A percentile compares a stretch with the other conserved stretches of the same genome.
Conservation (phyloP, 2,113 vertebrate genomes). For the Orcinus orca region DNA sequence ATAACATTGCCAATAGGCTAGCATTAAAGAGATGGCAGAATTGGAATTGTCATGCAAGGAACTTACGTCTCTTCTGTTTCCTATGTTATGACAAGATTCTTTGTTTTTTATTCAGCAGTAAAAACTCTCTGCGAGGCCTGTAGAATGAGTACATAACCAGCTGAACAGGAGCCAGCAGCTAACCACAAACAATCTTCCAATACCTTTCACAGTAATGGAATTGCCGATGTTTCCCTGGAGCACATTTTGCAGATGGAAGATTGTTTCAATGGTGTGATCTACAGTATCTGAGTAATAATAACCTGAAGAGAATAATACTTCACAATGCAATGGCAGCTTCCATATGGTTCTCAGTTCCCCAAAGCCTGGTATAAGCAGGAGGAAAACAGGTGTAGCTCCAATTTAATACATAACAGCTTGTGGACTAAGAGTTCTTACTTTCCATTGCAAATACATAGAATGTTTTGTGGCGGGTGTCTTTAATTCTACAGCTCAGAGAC, state of each 20-base stretch:
- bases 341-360: constrained; percentile 42
- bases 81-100: not conserved
- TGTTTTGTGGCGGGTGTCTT: not conserved
- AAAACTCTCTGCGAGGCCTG: not conserved
- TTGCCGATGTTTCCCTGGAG: constrained; percentile 46
- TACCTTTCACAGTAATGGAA: constrained; percentile 26
- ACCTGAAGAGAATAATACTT: constrained; percentile 38
- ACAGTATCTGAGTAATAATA: constrained; percentile 47
- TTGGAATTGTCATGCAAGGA: not conserved
- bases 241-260: constrained; percentile 51
- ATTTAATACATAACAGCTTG: constrained; percentile 41
- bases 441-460: constrained; percentile 7
- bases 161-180: constrained; percentile 22
- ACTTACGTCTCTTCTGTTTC: not conserved
- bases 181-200: not conserved
- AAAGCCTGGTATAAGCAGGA: constrained; percentile 21
- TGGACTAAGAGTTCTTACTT: constrained; percentile 33
- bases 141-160: not conserved
- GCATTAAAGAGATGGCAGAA: not conserved
- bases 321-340: not conserved
- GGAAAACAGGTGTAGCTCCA: constrained; percentile 47
- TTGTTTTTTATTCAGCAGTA: not conserved
- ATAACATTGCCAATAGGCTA: not conserved
- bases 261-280: not conserved
- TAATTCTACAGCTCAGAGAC: constrained; percentile 37